Evolutionary conservation across 2,797 vertebrate species (phyloP).

Genomic region (Telmatherina bonti): DNA sequence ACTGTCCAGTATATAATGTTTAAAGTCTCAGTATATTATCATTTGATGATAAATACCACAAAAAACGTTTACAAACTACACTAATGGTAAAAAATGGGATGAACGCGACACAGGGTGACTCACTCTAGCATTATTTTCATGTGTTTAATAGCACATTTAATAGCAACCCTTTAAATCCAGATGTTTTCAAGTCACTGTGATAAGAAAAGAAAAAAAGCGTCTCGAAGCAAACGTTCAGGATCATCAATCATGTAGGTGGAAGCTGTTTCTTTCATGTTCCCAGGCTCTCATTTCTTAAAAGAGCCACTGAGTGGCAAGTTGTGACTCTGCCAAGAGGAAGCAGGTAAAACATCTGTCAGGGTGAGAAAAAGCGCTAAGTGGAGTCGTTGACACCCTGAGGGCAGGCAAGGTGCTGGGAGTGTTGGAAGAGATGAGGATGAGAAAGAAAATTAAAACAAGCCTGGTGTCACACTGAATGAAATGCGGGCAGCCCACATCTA

Average conservation of each 20-base stretch:
- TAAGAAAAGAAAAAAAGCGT: neutral
- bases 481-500: conserved; percentile 27
- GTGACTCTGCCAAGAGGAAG: conserved; percentile 42
- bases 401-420: conserved; percentile 36
- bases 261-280: conserved; percentile 43
- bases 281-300: conserved; percentile 49
- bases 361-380: conserved; percentile 37
- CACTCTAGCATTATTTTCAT: too few species aligned
- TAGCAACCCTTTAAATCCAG: neutral
- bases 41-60: too few species aligned
- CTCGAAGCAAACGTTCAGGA: neutral
- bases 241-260: neutral
- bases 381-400: conserved; percentile 59
- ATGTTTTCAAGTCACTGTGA: neutral
- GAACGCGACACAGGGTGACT: too few species aligned
- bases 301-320: conserved; percentile 44
- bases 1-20: too few species aligned
- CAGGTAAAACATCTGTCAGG: conserved; percentile 64
- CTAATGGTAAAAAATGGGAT: too few species aligned
- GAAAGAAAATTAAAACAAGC: neutral
- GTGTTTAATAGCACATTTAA: too few species aligned
- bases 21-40: too few species aligned
- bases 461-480: neutral
- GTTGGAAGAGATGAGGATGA: neutral
- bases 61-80: too few species aligned